phyloP scores from a whole-genome alignment of 2,797 vertebrate species.

The Tragopan temminckii region DNA sequence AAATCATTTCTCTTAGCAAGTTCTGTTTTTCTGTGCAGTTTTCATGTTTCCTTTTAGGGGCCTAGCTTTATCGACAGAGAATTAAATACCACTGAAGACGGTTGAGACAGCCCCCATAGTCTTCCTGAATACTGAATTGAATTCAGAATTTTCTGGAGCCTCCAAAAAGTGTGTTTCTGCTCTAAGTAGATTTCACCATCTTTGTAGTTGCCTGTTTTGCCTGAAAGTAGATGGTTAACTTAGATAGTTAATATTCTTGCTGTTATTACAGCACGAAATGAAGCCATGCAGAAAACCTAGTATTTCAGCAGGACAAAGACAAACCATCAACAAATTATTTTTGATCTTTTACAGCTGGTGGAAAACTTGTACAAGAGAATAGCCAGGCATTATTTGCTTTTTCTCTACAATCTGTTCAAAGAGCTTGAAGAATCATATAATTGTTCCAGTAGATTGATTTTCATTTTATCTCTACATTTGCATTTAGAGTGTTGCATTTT shows the following conservation, averaged over 20 bases:
- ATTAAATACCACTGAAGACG: not conserved
- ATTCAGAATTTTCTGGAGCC: not conserved
- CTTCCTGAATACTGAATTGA: not conserved
- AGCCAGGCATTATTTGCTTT: not conserved
- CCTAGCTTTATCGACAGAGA: not conserved
- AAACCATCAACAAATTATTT: not conserved
- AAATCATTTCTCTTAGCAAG: not conserved
- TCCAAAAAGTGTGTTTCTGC: not conserved
- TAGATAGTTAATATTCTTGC: not conserved
- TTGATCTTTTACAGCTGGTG: not conserved
- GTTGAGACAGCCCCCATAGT: not conserved
- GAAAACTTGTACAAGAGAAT: not conserved
- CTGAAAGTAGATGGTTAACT: not conserved
- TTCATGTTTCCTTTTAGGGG: not conserved
- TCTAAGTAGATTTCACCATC: not conserved
- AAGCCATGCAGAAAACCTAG: not conserved
- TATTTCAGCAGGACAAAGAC: not conserved
- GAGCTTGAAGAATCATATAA: not conserved
- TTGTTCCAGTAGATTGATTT: not conserved
- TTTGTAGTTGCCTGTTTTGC: not conserved
- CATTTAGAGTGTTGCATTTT: not conserved
- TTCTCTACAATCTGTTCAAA: not conserved
- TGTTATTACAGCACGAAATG: not conserved
- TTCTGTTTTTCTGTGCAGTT: not conserved
- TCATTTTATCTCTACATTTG: not conserved